Base-by-base conservation (phyloP, 2,797 vertebrate species). In the Ctenopoma kingsleyae region DNA sequence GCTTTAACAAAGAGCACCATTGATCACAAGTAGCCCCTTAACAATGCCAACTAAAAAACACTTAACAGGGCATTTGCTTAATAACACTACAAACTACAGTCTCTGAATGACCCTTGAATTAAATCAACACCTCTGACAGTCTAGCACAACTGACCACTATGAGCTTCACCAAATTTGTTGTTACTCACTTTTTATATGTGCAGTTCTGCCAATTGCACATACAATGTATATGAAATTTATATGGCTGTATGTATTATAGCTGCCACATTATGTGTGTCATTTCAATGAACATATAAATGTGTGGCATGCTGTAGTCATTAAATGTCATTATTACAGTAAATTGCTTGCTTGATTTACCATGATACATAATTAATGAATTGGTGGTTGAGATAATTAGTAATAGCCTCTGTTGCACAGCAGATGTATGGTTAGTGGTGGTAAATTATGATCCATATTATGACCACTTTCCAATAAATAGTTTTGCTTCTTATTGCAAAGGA, bases 41-140 rank as follows among this genome's bases (percentile, higher is more conserved):
- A 41, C 66, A 65, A 68, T 16, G 8, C 32, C 5, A 9, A 69
- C 62, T 30, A 41, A 61, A 85, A 77, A 86, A 67, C 82, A 76
- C 82, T 82, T 57, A 67, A 58, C 54, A 40, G 51, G 67, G 73
- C 82, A 83, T 74, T 77, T 80, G 74, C 55, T 82, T 53, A 49
- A 81, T 68, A 76, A 71, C 76, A 56, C 83, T 80, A 60, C 65
- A 85, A 67, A 72, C 55, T 52, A n/a, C 23, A 67, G 67, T 50
- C 71, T 68, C 64, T 63, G 48, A 85, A 73, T 74, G 63, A 53
- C 69, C 67, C 81, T 72, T 3, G 12, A 79, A 81, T 41, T 78
- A 44, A 83, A 76, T 64, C 52, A 63, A 76, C 74, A 69, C 66
- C 54, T 56, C 67, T 55, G n/a, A 35, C 22, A 2, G 47, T 58